phyloP scores from a whole-genome alignment of 1,140 invertebrate species.

The Pinna nobilis region DNA sequence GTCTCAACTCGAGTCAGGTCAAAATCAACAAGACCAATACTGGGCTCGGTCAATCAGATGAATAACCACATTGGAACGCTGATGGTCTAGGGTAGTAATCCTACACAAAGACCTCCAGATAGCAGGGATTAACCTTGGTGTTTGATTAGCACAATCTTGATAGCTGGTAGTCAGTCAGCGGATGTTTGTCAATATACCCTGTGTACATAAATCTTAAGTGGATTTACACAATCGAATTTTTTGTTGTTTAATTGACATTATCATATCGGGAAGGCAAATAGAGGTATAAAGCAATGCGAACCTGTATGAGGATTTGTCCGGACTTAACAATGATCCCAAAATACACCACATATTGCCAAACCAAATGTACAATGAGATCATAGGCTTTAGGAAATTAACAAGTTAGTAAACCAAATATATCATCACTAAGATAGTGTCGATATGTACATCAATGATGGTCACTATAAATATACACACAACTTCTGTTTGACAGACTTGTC shows the following conservation, averaged over 20 bases:
- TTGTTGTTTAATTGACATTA: constrained; percentile 23
- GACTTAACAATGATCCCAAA: constrained; percentile 2
- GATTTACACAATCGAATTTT: not conserved
- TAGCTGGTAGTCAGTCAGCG: not conserved
- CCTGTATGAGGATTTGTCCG: constrained; percentile 13
- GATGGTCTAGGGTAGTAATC: constrained; percentile 12
- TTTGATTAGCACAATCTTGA: not conserved
- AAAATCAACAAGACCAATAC: too few species aligned
- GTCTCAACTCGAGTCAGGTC: too few species aligned
- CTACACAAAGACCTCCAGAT: not conserved
- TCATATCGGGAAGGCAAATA: constrained; percentile 10
- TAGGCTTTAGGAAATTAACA: not conserved
- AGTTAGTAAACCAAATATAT: too few species aligned
- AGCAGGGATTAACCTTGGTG: not conserved
- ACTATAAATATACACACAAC: too few species aligned
- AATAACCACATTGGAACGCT: constrained; percentile 9
- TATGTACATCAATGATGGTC: too few species aligned
- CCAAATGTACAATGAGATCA: not conserved
- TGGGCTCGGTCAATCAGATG: constrained; percentile 7
- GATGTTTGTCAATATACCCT: constrained; percentile 3
- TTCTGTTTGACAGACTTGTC: too few species aligned
- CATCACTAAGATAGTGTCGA: too few species aligned
- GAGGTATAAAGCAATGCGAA: not conserved
- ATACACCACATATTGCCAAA: constrained; percentile 7
- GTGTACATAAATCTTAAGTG: constrained; percentile 2